Base-by-base conservation (phyloP, 1,140 invertebrate species). In the Magallana gigas region DNA sequence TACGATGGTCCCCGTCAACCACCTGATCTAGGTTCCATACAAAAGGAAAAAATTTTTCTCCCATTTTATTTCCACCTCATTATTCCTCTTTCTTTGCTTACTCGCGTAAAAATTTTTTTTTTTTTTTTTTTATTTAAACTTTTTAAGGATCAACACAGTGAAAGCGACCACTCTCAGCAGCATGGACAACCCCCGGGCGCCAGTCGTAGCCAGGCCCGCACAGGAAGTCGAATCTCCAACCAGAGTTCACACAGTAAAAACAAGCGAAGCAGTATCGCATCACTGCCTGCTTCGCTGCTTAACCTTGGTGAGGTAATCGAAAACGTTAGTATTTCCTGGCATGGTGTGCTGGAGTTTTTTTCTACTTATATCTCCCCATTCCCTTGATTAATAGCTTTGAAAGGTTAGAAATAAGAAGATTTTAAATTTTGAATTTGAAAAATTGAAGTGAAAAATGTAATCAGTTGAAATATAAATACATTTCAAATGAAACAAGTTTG, bases 261-360 rank as follows among this genome's bases (percentile, higher is more conserved):
- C 84, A 93, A 94, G 71, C 88, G 94, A 23, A 91, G 91, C 62
- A 94, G 94, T 89, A 91, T 94, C 18, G 92, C 93, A 8, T 95
- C 94, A 9, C 88, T 94, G 23, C 94, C 94, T 11, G 89, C 91
- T 36, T 94, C 94, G 2, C 87, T 95, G 16, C 85, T 94, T 2
- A 93, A 94, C 83, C 58, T 94, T n/a, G 93, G 91, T 85, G 93
- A 94, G 91, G 93, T 94, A 90, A 91, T 87, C 62, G 82, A 58
- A 48, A 60, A 71, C n/a, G 85, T 83, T 58, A 59, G 82, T 86
- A 84, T 84, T 48, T 85, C 58, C 68, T 36, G 76, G 85, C 59
- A 86, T 80, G 59, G 85, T 57, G 80, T 82, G 48, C 57, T 71
- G 68, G 68, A 68, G 68, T 68, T 71, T 71, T 29, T 71, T 71